Evolutionary conservation across 92 coral and sea anemone genomes (phyloP).

Genomic region (Desmophyllum pertusum): DNA sequence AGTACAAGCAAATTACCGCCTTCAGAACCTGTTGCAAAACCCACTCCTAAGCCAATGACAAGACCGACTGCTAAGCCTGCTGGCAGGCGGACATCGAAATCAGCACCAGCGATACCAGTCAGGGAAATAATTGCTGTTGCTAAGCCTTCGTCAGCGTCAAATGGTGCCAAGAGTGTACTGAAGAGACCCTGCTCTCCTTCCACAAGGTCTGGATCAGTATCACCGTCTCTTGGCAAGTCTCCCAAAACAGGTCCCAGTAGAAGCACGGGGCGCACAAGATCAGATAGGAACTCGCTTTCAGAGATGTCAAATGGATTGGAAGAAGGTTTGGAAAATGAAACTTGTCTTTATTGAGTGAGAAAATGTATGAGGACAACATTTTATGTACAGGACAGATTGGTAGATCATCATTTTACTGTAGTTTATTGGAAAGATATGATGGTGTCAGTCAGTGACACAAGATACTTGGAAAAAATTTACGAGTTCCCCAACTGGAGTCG

Average conservation of each 20-base stretch:
- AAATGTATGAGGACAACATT: no score
- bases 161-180: conserved; percentile 63
- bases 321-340: conserved; percentile 79
- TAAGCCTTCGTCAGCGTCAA: conserved; percentile 40
- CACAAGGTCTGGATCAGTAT: conserved; percentile 52
- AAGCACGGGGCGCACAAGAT: conserved; percentile 69
- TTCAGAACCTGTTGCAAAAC: conserved; percentile 45
- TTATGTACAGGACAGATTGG: no score
- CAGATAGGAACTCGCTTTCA: conserved; percentile 82
- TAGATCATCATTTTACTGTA: no score
- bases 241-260: conserved; percentile 51
- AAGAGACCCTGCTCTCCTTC: conserved; percentile 55
- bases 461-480: no score
- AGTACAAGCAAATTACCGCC: conserved; percentile 42
- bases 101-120: conserved; percentile 51
- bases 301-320: conserved; percentile 72
- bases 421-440: no score
- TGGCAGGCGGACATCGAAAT: conserved; percentile 64
- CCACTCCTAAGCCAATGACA: conserved; percentile 79
- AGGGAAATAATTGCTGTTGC: conserved; percentile 43
- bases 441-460: no score
- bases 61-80: conserved; percentile 70
- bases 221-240: conserved; percentile 66
- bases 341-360: no score
- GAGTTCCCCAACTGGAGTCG: no score